Conservation (phyloP, 2,113 vertebrate species). For the Chrysochloris asiatica region DNA sequence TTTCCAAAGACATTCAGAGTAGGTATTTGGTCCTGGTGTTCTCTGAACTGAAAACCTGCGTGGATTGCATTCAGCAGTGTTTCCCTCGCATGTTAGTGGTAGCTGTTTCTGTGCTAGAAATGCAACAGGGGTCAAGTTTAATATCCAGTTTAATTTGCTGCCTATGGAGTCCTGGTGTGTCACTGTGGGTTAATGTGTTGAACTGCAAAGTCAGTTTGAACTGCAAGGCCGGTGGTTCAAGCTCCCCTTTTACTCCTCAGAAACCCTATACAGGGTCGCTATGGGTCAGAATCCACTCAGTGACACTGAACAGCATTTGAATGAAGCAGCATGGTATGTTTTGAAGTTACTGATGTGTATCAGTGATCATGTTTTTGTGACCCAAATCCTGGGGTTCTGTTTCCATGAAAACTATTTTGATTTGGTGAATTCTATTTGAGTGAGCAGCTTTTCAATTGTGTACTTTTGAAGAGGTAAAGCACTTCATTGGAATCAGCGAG, state of each 20-base stretch:
- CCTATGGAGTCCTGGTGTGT: too few species aligned
- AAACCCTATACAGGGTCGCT: too few species aligned
- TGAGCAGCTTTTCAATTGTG: constrained; percentile 7
- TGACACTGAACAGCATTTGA: too few species aligned
- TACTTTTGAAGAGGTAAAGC: background rate
- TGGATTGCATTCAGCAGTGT: background rate
- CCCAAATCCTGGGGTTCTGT: background rate
- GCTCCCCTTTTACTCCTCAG: too few species aligned
- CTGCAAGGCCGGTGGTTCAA: too few species aligned
- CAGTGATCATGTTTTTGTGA: background rate
- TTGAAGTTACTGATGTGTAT: background rate
- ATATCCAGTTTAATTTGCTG: constrained; percentile 13
- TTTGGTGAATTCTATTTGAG: background rate
- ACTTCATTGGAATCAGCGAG: background rate
- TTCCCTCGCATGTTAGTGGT: background rate
- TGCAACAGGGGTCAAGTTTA: background rate
- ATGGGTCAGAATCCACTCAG: too few species aligned
- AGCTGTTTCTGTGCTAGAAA: background rate
- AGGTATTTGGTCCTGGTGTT: background rate
- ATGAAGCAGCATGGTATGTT: too few species aligned
- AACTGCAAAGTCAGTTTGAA: too few species aligned
- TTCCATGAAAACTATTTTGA: constrained; percentile 7
- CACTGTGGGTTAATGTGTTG: too few species aligned
- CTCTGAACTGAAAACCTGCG: constrained; percentile 29
- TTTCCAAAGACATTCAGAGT: too few species aligned